Percentiles rank a stretch among this genome's conserved stretches.
Evolutionary conservation across 2,113 vertebrate genomes (phyloP).

Genomic region (Syrrhaptes paradoxus): DNA sequence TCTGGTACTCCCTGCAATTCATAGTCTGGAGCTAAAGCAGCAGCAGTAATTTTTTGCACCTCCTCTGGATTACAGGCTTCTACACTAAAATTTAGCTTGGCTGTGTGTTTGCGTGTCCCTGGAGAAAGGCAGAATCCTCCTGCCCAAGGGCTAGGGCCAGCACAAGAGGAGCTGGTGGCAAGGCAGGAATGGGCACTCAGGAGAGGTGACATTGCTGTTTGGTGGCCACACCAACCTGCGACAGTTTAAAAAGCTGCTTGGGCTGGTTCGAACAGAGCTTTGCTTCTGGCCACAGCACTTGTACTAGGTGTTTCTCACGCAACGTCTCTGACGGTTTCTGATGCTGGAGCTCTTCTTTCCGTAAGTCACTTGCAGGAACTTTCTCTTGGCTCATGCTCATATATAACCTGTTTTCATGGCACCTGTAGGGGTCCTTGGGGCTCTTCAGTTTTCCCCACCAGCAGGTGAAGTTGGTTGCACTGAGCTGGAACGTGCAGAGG

Average conservation of each 20-base stretch:
- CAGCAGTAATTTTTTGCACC: background rate
- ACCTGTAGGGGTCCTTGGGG: background rate
- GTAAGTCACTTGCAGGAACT: background rate
- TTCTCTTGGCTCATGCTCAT: background rate
- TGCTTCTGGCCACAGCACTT: background rate
- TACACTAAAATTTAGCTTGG: background rate
- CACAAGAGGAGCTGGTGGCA: background rate
- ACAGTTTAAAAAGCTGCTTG: background rate
- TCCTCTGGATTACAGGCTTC: background rate
- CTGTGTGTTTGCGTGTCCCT: background rate
- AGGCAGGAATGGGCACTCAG: background rate
- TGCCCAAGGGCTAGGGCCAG: background rate
- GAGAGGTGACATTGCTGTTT: background rate
- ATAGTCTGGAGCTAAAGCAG: background rate
- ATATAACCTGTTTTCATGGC: background rate
- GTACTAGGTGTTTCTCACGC: background rate
- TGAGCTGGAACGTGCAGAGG: background rate
- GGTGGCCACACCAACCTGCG: rapidly evolving
- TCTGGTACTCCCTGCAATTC: background rate
- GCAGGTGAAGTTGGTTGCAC: background rate
- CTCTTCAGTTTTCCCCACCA: background rate
- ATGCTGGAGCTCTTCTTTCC: background rate
- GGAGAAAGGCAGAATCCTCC: background rate
- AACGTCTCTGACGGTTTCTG: background rate
- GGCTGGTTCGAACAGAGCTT: background rate